Evolutionary conservation across 1,140 invertebrate genomes (phyloP).

Genomic region (Rhagoletis zephyria): DNA sequence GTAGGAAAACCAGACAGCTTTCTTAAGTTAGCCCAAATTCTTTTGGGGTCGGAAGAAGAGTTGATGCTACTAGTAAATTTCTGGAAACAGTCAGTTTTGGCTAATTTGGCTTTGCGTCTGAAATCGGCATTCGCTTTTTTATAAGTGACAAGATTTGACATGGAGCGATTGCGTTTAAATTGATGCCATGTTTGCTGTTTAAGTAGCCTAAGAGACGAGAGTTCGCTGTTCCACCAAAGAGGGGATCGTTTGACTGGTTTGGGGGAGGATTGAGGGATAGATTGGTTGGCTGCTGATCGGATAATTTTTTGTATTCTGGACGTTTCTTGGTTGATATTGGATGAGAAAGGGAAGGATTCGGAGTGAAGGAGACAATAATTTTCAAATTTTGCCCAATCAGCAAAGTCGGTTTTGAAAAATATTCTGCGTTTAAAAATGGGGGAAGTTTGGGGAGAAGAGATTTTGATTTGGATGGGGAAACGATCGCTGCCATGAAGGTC

Average conservation of each 20-base stretch:
- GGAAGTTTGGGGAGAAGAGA: no score
- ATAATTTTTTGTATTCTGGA: conserved; percentile 31
- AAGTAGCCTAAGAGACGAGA: neutral
- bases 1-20: neutral
- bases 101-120: neutral
- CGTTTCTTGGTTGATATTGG: neutral
- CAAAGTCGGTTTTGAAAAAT: neutral
- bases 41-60: neutral
- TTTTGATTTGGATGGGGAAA: no score
- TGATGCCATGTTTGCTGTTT: neutral
- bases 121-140: neutral
- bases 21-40: no score
- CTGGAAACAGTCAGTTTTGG: neutral
- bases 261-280: neutral
- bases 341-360: neutral
- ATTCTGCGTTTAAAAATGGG: neutral
- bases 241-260: neutral
- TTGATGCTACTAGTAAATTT: neutral
- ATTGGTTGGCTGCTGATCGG: neutral
- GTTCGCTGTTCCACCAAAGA: conserved; percentile 6
- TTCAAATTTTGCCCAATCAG: neutral
- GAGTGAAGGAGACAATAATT: neutral
- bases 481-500: neutral
- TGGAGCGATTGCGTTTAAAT: neutral
- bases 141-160: neutral